These are phyloP conservation scores for Premnoplex brunnescens DNA, from an alignment of 2,797 vertebrate genomes.

Conservation along the genomic window DNA sequence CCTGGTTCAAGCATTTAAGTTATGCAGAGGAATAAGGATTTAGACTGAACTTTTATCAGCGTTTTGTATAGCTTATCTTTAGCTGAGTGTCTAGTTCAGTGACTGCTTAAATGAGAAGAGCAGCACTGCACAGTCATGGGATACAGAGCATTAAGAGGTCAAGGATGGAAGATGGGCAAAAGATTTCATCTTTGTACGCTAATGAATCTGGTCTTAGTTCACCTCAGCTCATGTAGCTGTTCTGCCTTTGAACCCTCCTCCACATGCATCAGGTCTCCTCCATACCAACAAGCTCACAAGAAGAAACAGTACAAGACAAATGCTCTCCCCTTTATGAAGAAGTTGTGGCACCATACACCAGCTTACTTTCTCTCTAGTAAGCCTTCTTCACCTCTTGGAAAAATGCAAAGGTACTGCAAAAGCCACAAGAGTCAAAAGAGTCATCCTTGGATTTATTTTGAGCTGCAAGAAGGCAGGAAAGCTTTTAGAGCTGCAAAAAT, in stretches of 20 bases:
- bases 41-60: not conserved
- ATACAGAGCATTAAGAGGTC: not conserved
- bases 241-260: not conserved
- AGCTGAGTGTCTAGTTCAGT: not conserved
- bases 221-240: not conserved
- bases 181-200: not conserved
- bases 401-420: not conserved
- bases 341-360: not conserved
- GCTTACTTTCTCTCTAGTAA: not conserved
- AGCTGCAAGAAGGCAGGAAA: not conserved
- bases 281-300: not conserved
- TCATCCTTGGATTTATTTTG: not conserved
- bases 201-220: not conserved
- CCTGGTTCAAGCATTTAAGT: not conserved
- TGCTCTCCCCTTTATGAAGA: not conserved
- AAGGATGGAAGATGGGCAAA: not conserved
- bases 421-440: not conserved
- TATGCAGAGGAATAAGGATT: not conserved
- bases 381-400: not conserved
- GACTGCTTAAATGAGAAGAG: not conserved
- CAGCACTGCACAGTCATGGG: accelerated
- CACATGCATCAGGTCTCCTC: not conserved
- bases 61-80: not conserved
- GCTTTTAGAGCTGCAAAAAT: not conserved
- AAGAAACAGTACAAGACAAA: not conserved